Evolutionary conservation across 2,888 invertebrate species (phyloP), one percentile per base, ranked within the genome.

Genomic region (Agrochola litura): DNA sequence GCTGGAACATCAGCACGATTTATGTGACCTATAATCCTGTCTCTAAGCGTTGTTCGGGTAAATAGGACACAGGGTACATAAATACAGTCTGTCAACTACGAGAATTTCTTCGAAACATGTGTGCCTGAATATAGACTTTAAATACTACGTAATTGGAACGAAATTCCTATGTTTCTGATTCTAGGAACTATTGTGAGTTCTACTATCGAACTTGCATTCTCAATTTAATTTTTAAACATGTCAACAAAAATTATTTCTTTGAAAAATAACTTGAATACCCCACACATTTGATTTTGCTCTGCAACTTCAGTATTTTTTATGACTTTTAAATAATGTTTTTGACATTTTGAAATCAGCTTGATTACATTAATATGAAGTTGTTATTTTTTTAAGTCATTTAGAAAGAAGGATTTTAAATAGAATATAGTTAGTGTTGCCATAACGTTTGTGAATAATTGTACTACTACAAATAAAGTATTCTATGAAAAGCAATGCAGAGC

Each of bases 11-110:
- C 83, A 87, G 46, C 63, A 72, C 82, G 83, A 86, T 86, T 85
- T 86, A 86, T 86, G 86, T 76, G 87, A 79, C 77, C 74, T 87
- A 86, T 75, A 87, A 82, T 82, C 85, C 75, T 67, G 70, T 76
- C 63, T 63, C 82, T 79, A 82, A 78, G 71, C 74, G 76, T 76
- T 16, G 46, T 54, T 65, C 64, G 64, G 76, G 74, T 82, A 73
- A 78, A 83, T 83, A 86, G 68, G 52, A 61, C 43, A 41, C 49
- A 52, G 30, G n/a, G 52, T 60, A 76, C 46, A 66, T 65, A 70
- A 63, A 63, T 67, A 76, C 37, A 52, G 82, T 22, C 14, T 30
- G 76, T 49, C 30, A 58, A 81, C 43, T n/a, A 54, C 58, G 70
- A 37, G 60, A 56, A 83, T 60, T 78, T 58, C 64, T 63, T 19